Evolutionary conservation across 2,113 vertebrate genomes (phyloP).

Genomic region (Panurus biarmicus): DNA sequence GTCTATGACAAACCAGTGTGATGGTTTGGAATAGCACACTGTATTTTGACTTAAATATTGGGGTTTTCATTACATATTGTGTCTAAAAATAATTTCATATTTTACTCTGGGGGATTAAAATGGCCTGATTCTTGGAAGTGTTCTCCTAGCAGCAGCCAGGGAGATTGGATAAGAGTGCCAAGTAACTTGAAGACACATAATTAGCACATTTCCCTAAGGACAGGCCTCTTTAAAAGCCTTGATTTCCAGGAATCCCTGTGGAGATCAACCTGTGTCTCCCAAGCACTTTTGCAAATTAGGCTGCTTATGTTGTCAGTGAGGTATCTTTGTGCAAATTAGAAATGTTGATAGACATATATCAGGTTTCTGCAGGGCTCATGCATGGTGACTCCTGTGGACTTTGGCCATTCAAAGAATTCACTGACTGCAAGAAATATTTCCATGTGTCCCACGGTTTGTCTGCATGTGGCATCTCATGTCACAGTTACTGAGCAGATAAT

Average conservation of each 20-base stretch:
- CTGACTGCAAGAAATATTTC: background rate
- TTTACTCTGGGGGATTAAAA: background rate
- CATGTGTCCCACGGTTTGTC: fast-evolving
- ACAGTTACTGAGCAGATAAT: background rate
- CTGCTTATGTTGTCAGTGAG: background rate
- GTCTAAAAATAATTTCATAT: background rate
- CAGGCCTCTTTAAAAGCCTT: background rate
- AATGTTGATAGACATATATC: background rate
- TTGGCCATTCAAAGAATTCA: background rate
- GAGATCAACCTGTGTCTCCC: background rate
- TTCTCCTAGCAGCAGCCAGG: background rate
- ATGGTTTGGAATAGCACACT: background rate
- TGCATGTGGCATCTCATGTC: background rate
- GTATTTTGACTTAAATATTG: background rate
- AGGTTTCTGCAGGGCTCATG: background rate
- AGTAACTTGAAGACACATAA: background rate
- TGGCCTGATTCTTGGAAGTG: background rate
- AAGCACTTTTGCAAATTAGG: background rate
- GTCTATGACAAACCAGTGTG: background rate
- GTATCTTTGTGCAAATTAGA: background rate
- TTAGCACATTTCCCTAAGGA: background rate
- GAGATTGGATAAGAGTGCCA: background rate
- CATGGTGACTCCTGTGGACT: background rate
- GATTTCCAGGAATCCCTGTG: background rate
- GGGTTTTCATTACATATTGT: background rate